Conservation (phyloP, 2,113 vertebrate genomes). For the Seriola aureovittata region DNA sequence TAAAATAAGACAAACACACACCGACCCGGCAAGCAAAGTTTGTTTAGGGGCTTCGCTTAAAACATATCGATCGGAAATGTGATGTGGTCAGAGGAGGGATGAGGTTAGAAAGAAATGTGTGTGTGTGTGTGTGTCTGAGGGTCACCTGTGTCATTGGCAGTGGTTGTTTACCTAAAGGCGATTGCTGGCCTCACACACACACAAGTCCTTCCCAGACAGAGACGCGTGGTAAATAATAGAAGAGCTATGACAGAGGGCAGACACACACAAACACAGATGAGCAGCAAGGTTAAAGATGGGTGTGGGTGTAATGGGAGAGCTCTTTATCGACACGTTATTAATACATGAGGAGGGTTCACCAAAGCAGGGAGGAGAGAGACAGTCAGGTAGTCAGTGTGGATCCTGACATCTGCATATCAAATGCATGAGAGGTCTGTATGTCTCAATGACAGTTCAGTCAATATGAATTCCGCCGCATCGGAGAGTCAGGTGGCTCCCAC, state of each 20-base stretch:
- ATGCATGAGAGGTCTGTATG: slow-evolving; percentile 35
- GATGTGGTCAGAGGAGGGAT: slow-evolving; percentile 71
- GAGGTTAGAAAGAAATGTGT: slow-evolving; percentile 41
- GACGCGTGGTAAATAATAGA: slow-evolving; percentile 83
- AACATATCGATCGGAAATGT: slow-evolving; percentile 77
- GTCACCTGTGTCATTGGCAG: slow-evolving; percentile 77
- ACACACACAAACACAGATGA: slow-evolving; percentile 74
- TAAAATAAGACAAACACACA: slow-evolving; percentile 68
- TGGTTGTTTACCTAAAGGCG: slow-evolving; percentile 82
- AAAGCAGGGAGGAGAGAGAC: slow-evolving; percentile 1
- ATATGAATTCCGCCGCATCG: slow-evolving; percentile 47
- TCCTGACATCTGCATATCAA: slow-evolving; percentile 59
- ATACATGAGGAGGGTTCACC: slow-evolving; percentile 56
- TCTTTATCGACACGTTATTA: slow-evolving; percentile 68
- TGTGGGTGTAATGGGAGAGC: slow-evolving; percentile 69
- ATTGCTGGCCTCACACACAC: slow-evolving; percentile 72
- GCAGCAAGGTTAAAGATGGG: slow-evolving; percentile 79
- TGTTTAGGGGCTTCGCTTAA: slow-evolving; percentile 68
- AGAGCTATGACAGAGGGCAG: slow-evolving; percentile 75
- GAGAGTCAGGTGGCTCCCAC: slow-evolving; percentile 46
- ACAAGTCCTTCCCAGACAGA: slow-evolving; percentile 69
- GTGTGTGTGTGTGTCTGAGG: slow-evolving; percentile 52
- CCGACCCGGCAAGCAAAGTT: slow-evolving; percentile 47
- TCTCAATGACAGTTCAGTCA: slow-evolving; percentile 53
- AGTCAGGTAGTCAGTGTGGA: neutral